A percentile compares a stretch with the other conserved stretches of the same genome.
Evolutionary conservation across 2,888 invertebrate genomes (phyloP).

Genomic region (Phengaris alcon): DNA sequence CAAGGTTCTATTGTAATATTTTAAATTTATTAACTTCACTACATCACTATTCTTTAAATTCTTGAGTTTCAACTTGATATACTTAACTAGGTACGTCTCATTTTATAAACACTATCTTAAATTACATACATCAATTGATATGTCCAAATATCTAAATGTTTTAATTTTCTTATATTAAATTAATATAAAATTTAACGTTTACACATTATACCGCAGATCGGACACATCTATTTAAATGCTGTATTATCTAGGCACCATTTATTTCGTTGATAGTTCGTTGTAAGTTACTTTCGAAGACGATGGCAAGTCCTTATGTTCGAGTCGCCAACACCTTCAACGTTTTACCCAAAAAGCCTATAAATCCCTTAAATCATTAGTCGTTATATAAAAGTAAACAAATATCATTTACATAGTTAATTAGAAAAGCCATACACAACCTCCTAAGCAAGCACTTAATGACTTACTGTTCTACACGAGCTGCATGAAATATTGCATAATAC

Average conservation of each 20-base stretch:
- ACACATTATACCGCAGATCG: slow-evolving; percentile 71
- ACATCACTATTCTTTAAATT: slow-evolving; percentile 75
- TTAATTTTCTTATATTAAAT: slow-evolving; percentile 68
- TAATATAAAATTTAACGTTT: slow-evolving; percentile 56
- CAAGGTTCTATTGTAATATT: slow-evolving; percentile 53
- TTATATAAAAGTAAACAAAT: slow-evolving; percentile 49
- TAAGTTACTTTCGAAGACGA: slow-evolving; percentile 69
- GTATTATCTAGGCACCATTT: slow-evolving; percentile 61
- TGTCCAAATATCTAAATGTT: slow-evolving; percentile 61
- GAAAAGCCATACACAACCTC: slow-evolving; percentile 51
- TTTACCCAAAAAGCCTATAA: slow-evolving; percentile 63
- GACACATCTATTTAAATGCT: slow-evolving; percentile 54
- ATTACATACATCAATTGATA: slow-evolving; percentile 65
- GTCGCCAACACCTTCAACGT: slow-evolving; percentile 76
- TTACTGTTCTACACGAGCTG: slow-evolving; percentile 53
- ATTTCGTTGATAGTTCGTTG: slow-evolving; percentile 64
- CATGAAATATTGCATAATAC: slow-evolving; percentile 68
- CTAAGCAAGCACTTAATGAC: slow-evolving; percentile 53
- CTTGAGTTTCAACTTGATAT: slow-evolving; percentile 73
- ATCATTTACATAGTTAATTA: slow-evolving; percentile 52
- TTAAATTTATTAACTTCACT: slow-evolving; percentile 71
- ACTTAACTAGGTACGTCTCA: slow-evolving; percentile 74
- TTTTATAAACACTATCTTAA: slow-evolving; percentile 74
- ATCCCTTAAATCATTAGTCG: slow-evolving; percentile 56
- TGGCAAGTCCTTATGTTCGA: slow-evolving; percentile 70